Evolutionary conservation across 2,888 invertebrate species (phyloP).

Genomic region (Adineta ricciae): DNA sequence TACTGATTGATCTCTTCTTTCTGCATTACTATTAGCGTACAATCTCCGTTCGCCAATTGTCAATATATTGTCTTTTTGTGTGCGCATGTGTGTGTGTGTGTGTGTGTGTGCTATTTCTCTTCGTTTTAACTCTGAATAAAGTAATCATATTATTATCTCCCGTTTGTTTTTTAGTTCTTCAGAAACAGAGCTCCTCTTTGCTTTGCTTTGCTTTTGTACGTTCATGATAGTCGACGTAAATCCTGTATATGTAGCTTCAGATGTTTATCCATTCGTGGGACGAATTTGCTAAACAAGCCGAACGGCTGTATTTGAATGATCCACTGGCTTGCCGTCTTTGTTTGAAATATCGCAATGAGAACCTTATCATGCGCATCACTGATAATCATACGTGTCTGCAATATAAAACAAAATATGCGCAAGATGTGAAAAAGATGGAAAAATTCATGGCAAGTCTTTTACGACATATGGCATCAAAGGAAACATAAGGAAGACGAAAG

Average conservation of each 20-base stretch:
- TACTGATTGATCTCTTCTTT: background rate
- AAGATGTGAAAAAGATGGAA: constrained; percentile 87
- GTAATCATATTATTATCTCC: background rate
- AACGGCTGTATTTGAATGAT: constrained; percentile 78
- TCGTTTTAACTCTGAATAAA: background rate
- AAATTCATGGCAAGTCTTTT: constrained; percentile 75
- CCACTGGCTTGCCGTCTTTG: constrained; percentile 64
- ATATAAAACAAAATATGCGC: constrained; percentile 83
- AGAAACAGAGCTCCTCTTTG: background rate
- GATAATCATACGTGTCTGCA: constrained; percentile 63
- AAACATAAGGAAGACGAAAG: constrained; percentile 39
- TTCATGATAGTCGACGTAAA: background rate
- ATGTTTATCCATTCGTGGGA: constrained; percentile 88
- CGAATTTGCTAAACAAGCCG: constrained; percentile 89
- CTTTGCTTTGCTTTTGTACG: background rate
- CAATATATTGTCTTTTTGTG: background rate
- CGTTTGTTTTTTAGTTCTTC: background rate
- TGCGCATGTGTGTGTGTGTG: background rate
- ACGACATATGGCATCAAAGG: constrained; percentile 80
- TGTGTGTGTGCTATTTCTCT: background rate
- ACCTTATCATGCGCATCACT: background rate
- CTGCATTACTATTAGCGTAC: background rate
- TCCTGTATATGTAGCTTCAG: constrained; percentile 36
- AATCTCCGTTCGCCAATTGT: background rate
- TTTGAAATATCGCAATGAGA: constrained; percentile 51